These are phyloP conservation scores for Euproctis similis DNA, from an alignment of 2,888 invertebrate genomes.

Conservation along the genomic window DNA sequence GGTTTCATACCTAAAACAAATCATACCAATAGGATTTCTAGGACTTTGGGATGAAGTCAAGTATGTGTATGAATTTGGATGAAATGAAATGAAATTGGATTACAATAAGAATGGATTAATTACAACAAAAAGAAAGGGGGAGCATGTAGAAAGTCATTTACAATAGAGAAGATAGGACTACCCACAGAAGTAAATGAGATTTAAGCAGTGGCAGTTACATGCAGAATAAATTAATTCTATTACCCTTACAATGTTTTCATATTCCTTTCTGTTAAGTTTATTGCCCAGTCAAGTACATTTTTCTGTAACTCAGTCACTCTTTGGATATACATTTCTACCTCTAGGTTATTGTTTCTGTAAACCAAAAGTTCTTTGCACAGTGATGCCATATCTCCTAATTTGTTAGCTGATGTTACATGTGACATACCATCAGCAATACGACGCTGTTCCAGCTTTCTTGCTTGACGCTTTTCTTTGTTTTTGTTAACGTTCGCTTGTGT, in stretches of 20 bases:
- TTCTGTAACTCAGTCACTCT: constrained; percentile 74
- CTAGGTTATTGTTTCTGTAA: constrained; percentile 77
- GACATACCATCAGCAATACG: constrained; percentile 77
- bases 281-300: constrained; percentile 79
- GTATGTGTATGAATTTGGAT: too few species aligned
- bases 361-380: constrained; percentile 77
- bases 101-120: too few species aligned
- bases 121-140: too few species aligned
- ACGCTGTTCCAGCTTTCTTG: constrained; percentile 77
- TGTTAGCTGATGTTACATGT: constrained; percentile 78
- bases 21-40: too few species aligned
- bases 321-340: constrained; percentile 77
- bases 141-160: too few species aligned
- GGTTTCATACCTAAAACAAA: constrained; percentile 75
- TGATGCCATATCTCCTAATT: constrained; percentile 73
- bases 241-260: constrained; percentile 83
- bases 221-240: neutral
- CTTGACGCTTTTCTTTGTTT: constrained; percentile 78
- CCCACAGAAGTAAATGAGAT: too few species aligned
- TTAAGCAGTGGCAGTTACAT: neutral
- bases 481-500: constrained; percentile 53
- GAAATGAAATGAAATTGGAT: too few species aligned
- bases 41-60: too few species aligned
- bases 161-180: too few species aligned
- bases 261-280: constrained; percentile 84